Percentiles rank a stretch among this genome's conserved stretches.
These are phyloP conservation scores for Zaprionus taronus DNA, from an alignment of 1,140 invertebrate genomes.

Conservation along the genomic window DNA sequence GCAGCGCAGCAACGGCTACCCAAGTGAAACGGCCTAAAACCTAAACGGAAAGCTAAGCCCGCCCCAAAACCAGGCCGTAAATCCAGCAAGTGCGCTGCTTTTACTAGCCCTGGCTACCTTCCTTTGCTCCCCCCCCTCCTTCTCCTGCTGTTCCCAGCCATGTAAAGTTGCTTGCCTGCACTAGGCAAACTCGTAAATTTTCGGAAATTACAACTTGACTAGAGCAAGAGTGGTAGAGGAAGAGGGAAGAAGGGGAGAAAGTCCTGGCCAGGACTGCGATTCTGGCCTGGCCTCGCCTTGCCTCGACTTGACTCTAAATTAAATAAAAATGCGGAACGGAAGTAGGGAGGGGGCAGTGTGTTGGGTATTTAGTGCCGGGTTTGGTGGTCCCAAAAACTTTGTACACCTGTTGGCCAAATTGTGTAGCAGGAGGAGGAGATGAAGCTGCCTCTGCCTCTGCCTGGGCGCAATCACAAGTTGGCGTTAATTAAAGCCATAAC, in stretches of 20 bases:
- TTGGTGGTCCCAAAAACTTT: slow-evolving; percentile 46
- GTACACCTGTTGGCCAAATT: slow-evolving; percentile 68
- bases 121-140: background rate
- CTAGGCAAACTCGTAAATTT: slow-evolving; percentile 77
- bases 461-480: slow-evolving; percentile 60
- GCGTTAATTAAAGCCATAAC: slow-evolving; percentile 77
- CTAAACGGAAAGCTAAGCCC: slow-evolving; percentile 10
- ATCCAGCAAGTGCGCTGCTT: slow-evolving; percentile 55
- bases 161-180: slow-evolving; percentile 14
- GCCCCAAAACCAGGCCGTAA: slow-evolving; percentile 65
- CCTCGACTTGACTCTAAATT: slow-evolving; percentile 63
- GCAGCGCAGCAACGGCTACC: slow-evolving; percentile 30
- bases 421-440: slow-evolving; percentile 3
- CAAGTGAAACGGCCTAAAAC: slow-evolving; percentile 16
- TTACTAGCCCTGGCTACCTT: slow-evolving; percentile 20
- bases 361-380: slow-evolving; percentile 27
- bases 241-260: slow-evolving; percentile 31
- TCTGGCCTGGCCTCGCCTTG: background rate
- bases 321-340: slow-evolving; percentile 67
- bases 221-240: too few relatives aligned
- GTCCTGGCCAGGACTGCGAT: slow-evolving; percentile 54
- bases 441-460: background rate
- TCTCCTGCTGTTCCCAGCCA: background rate
- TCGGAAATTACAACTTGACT: slow-evolving; percentile 73
- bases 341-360: background rate